Evolutionary conservation across 1,140 invertebrate genomes (phyloP).

Genomic region (Elymnias hypermnestra): DNA sequence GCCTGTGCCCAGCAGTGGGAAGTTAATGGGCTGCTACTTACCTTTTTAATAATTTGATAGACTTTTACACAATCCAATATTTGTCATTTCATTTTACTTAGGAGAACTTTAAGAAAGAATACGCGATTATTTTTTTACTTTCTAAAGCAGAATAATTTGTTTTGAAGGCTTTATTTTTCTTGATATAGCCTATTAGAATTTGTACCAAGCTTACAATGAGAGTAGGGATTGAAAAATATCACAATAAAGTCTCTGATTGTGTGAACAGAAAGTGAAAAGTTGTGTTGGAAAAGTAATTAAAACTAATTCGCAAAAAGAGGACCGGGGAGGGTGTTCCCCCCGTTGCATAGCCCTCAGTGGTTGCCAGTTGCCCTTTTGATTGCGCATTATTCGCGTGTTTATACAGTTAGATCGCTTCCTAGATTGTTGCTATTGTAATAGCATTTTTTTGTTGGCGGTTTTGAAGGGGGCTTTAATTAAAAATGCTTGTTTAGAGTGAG

Average conservation of each 20-base stretch:
- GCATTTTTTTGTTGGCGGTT: slow-evolving; percentile 62
- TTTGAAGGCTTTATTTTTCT: too few species aligned
- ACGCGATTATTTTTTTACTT: too few species aligned
- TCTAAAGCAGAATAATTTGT: too few species aligned
- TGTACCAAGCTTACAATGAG: background rate
- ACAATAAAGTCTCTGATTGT: slow-evolving; percentile 7
- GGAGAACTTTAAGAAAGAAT: too few species aligned
- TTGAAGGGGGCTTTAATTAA: slow-evolving; percentile 71
- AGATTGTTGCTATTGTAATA: slow-evolving; percentile 74
- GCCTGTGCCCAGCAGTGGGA: too few species aligned
- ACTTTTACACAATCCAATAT: too few species aligned
- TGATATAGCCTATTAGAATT: background rate
- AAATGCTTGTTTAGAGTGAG: slow-evolving; percentile 57
- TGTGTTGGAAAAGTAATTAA: slow-evolving; percentile 47
- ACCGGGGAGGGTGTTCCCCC: slow-evolving; percentile 19
- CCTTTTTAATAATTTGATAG: too few species aligned
- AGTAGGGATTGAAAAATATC: too few species aligned
- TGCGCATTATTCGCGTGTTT: slow-evolving; percentile 72
- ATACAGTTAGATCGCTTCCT: slow-evolving; percentile 73
- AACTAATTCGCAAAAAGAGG: slow-evolving; percentile 50
- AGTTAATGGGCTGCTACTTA: too few species aligned
- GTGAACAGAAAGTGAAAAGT: slow-evolving; percentile 14
- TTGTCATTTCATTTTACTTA: too few species aligned
- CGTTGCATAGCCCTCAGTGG: slow-evolving; percentile 35
- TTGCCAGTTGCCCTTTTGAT: slow-evolving; percentile 69